phyloP scores from a whole-genome alignment of 2,888 invertebrate species.

The Acleris emargana region DNA sequence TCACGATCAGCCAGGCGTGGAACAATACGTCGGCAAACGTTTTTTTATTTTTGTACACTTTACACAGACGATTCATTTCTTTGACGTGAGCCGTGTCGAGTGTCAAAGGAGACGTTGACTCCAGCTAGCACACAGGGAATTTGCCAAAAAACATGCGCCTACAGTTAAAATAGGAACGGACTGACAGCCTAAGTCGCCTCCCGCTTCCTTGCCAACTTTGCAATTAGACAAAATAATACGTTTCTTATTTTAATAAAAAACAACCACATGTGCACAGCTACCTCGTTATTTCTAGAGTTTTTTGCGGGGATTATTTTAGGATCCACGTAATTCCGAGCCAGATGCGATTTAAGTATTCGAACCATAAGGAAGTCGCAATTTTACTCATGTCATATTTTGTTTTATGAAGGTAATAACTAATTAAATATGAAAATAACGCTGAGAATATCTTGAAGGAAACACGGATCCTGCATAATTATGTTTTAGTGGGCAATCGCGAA shows the following conservation, averaged over 20 bases:
- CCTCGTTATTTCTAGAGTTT: conserved; percentile 44
- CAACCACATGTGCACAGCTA: conserved; percentile 55
- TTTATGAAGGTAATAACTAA: conserved; percentile 33
- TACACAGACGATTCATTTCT: conserved; percentile 54
- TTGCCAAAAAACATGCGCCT: conserved; percentile 71
- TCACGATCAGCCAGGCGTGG: conserved; percentile 58
- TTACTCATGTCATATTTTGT: conserved; percentile 35
- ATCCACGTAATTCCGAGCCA: conserved; percentile 45
- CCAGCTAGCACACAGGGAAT: conserved; percentile 61
- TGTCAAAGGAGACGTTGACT: conserved; percentile 79
- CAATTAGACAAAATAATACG: conserved; percentile 73
- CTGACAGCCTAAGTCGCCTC: conserved; percentile 71
- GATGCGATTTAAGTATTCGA: conserved; percentile 49
- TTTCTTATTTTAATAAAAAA: conserved; percentile 54
- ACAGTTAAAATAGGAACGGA: conserved; percentile 71
- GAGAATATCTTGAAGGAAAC: conserved; percentile 27
- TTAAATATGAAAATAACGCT: conserved; percentile 23
- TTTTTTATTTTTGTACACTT: conserved; percentile 60
- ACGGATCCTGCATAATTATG: conserved; percentile 37
- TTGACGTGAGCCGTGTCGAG: conserved; percentile 66
- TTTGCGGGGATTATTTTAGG: conserved; percentile 34
- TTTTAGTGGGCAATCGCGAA: conserved; percentile 53
- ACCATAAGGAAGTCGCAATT: conserved; percentile 36
- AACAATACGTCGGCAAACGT: conserved; percentile 62
- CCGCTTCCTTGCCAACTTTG: conserved; percentile 79